Percentiles rank a stretch among this genome's conserved stretches.
Evolutionary conservation across 2,888 invertebrate species (phyloP).

Genomic region (Patella ulyssiponensis): DNA sequence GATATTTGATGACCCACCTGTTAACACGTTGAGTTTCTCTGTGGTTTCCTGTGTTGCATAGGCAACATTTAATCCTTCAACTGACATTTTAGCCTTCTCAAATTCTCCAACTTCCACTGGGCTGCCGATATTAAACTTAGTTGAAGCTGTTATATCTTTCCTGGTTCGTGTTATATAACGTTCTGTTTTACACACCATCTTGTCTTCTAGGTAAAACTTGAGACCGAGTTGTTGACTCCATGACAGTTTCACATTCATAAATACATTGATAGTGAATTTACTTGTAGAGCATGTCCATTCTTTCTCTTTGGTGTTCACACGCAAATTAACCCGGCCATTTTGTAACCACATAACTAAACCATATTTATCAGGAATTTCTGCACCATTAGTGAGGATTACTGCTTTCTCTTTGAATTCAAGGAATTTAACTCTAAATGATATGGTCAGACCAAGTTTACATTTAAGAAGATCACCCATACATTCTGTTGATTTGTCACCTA

Average conservation of each 20-base stretch:
- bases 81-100: slow-evolving; percentile 33
- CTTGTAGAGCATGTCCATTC: slow-evolving; percentile 45
- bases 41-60: slow-evolving; percentile 40
- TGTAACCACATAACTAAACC: slow-evolving; percentile 49
- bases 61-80: slow-evolving; percentile 46
- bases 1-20: slow-evolving; percentile 26
- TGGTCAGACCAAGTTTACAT: slow-evolving; percentile 46
- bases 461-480: slow-evolving; percentile 42
- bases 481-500: slow-evolving; percentile 41
- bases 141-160: slow-evolving; percentile 9
- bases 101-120: slow-evolving; percentile 20
- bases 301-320: slow-evolving; percentile 43
- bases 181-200: slow-evolving; percentile 12
- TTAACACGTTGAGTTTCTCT: slow-evolving; percentile 29
- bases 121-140: slow-evolving; percentile 32
- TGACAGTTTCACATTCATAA: slow-evolving; percentile 43
- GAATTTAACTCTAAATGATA: slow-evolving; percentile 43
- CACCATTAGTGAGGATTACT: slow-evolving; percentile 48
- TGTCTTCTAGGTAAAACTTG: slow-evolving; percentile 37
- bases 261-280: slow-evolving; percentile 27
- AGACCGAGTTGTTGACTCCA: slow-evolving; percentile 48
- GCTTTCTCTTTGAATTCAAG: slow-evolving; percentile 31
- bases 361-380: slow-evolving; percentile 35
- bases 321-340: slow-evolving; percentile 35
- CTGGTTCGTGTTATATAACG: slow-evolving; percentile 21